Percentiles rank a stretch among this genome's conserved stretches.
phyloP scores from a whole-genome alignment of 2,113 vertebrate species.

The Athene cunicularia region DNA sequence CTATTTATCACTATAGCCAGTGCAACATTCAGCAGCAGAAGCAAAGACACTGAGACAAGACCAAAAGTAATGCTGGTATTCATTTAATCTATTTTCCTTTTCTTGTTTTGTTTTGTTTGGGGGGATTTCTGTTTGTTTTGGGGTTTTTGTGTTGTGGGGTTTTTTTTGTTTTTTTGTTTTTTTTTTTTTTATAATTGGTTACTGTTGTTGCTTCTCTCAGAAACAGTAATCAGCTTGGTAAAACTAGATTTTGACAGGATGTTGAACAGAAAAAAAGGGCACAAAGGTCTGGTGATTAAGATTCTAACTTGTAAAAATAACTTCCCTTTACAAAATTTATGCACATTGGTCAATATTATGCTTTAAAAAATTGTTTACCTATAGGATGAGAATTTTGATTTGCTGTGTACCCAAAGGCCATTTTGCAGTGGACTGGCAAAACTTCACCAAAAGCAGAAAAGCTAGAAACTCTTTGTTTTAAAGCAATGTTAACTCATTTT shows the following conservation, averaged over 20 bases:
- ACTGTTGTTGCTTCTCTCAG: background rate
- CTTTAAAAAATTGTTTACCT: background rate
- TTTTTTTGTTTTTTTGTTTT: no score
- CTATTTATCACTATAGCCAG: conserved; percentile 23
- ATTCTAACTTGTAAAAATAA: background rate
- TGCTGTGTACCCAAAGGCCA: rapidly evolving
- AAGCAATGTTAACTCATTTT: background rate
- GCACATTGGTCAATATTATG: background rate
- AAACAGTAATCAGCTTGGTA: background rate
- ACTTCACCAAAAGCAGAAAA: background rate
- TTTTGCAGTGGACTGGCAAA: background rate
- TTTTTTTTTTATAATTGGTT: background rate
- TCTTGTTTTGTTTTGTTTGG: background rate
- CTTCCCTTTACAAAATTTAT: background rate
- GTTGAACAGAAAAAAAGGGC: background rate
- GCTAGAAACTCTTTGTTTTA: background rate
- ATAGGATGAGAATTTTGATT: background rate
- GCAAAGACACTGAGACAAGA: background rate
- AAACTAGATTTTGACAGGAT: background rate
- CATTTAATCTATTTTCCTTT: background rate
- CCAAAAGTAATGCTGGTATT: background rate
- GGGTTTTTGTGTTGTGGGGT: no score
- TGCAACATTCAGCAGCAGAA: background rate
- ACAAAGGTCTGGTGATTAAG: background rate
- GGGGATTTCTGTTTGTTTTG: no score